These are phyloP conservation scores for Papilio helenus DNA, from an alignment of 1,140 invertebrate genomes.

Conservation along the genomic window DNA sequence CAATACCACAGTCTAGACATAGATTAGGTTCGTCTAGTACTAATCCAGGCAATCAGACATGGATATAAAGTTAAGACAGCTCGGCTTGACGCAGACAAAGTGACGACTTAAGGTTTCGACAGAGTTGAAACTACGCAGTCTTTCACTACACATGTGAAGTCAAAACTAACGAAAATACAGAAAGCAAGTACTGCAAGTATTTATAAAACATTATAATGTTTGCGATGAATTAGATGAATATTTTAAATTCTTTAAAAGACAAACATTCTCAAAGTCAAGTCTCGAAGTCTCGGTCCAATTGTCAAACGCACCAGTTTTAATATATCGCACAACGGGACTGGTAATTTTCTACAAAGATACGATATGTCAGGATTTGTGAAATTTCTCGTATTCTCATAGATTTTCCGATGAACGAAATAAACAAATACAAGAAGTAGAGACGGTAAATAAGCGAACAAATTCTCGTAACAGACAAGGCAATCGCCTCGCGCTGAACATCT, in stretches of 20 bases:
- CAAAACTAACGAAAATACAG: too few species aligned
- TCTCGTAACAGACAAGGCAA: slow-evolving; percentile 25
- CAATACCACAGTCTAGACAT: slow-evolving; percentile 22
- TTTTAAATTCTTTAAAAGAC: too few species aligned
- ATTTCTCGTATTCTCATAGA: neutral
- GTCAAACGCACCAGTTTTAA: too few species aligned
- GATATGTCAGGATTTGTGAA: neutral
- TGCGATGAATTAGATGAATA: too few species aligned
- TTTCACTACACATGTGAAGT: neutral
- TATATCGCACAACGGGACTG: too few species aligned
- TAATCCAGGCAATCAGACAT: slow-evolving; percentile 45
- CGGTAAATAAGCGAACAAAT: slow-evolving; percentile 4
- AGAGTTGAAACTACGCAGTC: neutral
- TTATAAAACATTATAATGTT: too few species aligned
- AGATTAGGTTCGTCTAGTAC: slow-evolving; percentile 21
- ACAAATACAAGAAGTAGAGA: neutral
- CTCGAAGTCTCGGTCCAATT: too few species aligned
- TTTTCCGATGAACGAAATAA: neutral
- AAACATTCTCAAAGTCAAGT: too few species aligned
- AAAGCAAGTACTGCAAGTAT: too few species aligned
- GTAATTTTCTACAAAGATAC: neutral
- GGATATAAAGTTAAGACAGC: slow-evolving; percentile 35
- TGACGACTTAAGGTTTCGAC: slow-evolving; percentile 17
- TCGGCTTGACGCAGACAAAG: slow-evolving; percentile 40
- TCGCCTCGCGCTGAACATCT: slow-evolving; percentile 8